Evolutionary conservation across 2,888 invertebrate species (phyloP).

Genomic region (Lasius fuliginosus): DNA sequence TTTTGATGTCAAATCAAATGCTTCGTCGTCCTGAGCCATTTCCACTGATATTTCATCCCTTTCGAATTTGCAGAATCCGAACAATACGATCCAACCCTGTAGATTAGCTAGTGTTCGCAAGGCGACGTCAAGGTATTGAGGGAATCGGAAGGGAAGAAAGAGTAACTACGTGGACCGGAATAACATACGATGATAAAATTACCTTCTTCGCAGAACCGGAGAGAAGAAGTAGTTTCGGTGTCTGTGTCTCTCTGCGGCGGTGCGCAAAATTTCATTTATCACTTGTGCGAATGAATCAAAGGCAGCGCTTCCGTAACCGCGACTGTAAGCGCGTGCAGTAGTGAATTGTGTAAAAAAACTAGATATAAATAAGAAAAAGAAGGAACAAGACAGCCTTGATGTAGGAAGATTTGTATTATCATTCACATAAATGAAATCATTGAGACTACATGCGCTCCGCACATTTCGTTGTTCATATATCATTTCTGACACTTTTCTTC

Average conservation of each 20-base stretch:
- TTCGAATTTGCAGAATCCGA: not conserved
- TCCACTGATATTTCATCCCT: not conserved
- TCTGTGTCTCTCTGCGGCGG: constrained; percentile 53
- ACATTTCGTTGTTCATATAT: constrained; percentile 37
- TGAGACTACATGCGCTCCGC: constrained; percentile 50
- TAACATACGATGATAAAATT: constrained; percentile 72
- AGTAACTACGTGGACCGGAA: constrained; percentile 53
- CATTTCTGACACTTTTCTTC: constrained; percentile 52
- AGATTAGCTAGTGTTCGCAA: constrained; percentile 13
- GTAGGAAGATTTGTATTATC: constrained; percentile 53
- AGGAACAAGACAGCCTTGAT: constrained; percentile 25
- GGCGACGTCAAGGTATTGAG: not conserved
- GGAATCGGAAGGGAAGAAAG: constrained; percentile 29
- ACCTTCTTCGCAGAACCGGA: constrained; percentile 39
- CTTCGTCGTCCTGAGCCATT: not conserved
- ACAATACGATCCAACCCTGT: constrained; percentile 9
- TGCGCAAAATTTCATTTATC: constrained; percentile 74
- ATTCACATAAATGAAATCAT: constrained; percentile 60
- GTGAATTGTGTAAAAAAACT: constrained; percentile 6
- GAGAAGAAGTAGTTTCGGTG: constrained; percentile 30
- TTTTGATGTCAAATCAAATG: not conserved
- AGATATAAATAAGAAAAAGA: not conserved
- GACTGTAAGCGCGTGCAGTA: constrained; percentile 22
- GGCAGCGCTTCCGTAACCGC: constrained; percentile 21
- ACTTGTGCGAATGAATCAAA: constrained; percentile 55